Evolutionary conservation across 2,888 invertebrate genomes (phyloP), one percentile per base, ranked within the genome.

Genomic region (Phymatocera aterrima): DNA sequence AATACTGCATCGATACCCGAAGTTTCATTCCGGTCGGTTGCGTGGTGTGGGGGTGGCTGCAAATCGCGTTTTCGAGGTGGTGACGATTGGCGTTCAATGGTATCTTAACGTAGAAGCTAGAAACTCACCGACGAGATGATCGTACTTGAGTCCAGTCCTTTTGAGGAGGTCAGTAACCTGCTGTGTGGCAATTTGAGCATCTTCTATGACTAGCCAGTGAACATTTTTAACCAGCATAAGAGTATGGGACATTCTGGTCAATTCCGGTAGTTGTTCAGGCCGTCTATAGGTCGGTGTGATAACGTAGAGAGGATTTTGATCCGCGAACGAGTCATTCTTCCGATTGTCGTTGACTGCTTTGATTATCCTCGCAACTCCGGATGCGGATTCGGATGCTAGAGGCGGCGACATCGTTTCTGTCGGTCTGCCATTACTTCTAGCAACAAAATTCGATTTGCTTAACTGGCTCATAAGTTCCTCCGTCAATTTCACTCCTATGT

Each of bases 251-350:
- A 96, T 90, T 81, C 95, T 91, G 48, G 96, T 96, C 79, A 97
- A 91, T 88, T 97, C 97, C 6, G 97, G 94, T 85, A 95, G 93
- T 90, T 97, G 97, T 87, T 95, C 95, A 46, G 95, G 93, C 84
- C 96, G 92, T 82, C 93, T 92, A 88, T 95, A 95, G 48, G 96
- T 96, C 80, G 96, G 96, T 79, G 96, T 96, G 79, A 96, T 93
- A 83, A 94, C 93, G 86, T 94, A 94, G 82, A 94, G 86, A 21
- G 94, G 93, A 81, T 84, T 84, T 34, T 40, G 31, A 43, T 77
- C 61, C n/a, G 46, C 57, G 31, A 68, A 74, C 21, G 37, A 15
- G 28, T 34, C 28, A 61, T 70, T 79, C n/a, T n/a, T n/a, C n/a
- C n/a, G n/a, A 0, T 0, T 3, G 21, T 43, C 5, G 48, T 61